Percentiles rank a stretch among this genome's conserved stretches.
phyloP scores from a whole-genome alignment of 2,113 vertebrate species.

The Pedionomus torquatus region DNA sequence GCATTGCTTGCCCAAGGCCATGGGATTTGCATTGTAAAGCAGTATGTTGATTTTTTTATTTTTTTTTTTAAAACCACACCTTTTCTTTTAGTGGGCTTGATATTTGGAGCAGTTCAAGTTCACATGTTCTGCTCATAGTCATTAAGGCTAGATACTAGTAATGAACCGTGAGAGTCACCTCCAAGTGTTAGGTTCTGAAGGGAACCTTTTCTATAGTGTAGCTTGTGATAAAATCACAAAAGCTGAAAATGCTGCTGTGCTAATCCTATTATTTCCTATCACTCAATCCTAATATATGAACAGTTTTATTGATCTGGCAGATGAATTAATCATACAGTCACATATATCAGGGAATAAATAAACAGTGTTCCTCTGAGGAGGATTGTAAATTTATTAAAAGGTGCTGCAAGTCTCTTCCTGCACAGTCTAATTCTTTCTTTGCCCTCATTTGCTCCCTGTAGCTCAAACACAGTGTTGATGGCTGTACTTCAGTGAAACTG shows the following conservation, averaged over 20 bases:
- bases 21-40: background rate
- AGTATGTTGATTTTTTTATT: background rate
- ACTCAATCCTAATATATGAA: background rate
- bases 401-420: background rate
- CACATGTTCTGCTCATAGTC: background rate
- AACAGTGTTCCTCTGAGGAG: background rate
- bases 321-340: background rate
- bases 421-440: background rate
- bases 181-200: background rate
- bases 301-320: background rate
- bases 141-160: background rate
- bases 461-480: background rate
- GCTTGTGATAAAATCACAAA: background rate
- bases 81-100: background rate
- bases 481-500: background rate
- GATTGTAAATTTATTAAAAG: background rate
- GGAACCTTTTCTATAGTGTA: background rate
- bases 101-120: background rate
- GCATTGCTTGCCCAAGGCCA: background rate
- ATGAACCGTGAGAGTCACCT: background rate
- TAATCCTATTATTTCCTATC: background rate
- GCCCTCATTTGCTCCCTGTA: background rate
- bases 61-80: too few relatives aligned
- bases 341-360: background rate
- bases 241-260: background rate